Evolutionary conservation across 2,113 vertebrate species (phyloP).

Genomic region (Mesocricetus auratus): DNA sequence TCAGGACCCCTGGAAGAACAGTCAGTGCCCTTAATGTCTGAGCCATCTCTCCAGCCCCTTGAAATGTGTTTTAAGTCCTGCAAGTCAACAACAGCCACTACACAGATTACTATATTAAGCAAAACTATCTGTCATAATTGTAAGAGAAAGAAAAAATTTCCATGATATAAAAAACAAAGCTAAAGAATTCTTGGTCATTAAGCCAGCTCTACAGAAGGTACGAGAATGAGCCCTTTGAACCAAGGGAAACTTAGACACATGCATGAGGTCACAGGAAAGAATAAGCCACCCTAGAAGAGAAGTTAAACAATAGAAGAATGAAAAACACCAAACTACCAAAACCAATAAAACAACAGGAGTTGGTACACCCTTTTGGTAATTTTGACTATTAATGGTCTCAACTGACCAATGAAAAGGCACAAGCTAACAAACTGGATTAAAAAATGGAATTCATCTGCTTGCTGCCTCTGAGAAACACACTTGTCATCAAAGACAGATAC

Average conservation of each 20-base stretch:
- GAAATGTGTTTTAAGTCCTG: slow-evolving; percentile 1
- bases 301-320: not conserved
- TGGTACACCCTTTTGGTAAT: not conserved
- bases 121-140: slow-evolving; percentile 34
- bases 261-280: not conserved
- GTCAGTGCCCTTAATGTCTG: no score
- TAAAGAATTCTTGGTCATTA: not conserved
- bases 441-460: not conserved
- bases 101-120: slow-evolving; percentile 34
- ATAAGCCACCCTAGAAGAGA: not conserved
- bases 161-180: not conserved
- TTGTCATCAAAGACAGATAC: not conserved
- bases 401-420: not conserved
- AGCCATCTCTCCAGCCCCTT: no score
- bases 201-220: not conserved
- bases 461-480: not conserved
- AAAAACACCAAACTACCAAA: not conserved
- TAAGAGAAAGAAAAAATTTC: slow-evolving; percentile 32
- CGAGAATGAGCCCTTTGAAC: not conserved
- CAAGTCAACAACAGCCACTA: slow-evolving; percentile 22
- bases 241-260: not conserved
- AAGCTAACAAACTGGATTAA: not conserved
- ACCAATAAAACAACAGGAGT: not conserved
- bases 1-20: no score
- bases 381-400: not conserved